A percentile compares a stretch with the other conserved stretches of the same genome.
Conservation (phyloP, 2,888 invertebrate genomes). For the Vandiemenella viatica region DNA sequence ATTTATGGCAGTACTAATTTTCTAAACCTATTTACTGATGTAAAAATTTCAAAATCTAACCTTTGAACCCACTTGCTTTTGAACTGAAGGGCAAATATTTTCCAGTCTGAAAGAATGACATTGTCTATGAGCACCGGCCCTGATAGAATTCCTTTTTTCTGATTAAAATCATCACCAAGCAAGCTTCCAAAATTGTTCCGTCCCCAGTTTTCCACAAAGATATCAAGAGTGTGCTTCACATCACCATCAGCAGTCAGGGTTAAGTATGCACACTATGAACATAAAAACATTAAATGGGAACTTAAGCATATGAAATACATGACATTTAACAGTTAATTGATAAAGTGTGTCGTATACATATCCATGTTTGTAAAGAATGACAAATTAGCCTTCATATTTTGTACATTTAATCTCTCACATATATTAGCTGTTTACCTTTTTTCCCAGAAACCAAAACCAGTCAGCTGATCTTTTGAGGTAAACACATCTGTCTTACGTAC, state of each 20-base stretch:
- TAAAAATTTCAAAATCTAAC: no score
- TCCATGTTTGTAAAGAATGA: no score
- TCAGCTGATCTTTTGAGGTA: constrained; percentile 21
- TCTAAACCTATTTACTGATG: no score
- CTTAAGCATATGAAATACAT: no score
- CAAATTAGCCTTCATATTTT: no score
- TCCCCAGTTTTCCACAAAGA: constrained; percentile 26
- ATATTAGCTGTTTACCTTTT: no score
- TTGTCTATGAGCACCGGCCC: constrained; percentile 32
- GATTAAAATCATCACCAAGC: constrained; percentile 24
- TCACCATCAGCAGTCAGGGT: constrained; percentile 21
- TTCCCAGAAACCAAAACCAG: constrained; percentile 30
- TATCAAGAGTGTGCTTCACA: no score
- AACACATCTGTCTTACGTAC: constrained; percentile 27
- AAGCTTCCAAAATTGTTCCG: constrained; percentile 25
- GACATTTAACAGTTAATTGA: no score
- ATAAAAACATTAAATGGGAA: no score
- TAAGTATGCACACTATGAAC: constrained; percentile 22
- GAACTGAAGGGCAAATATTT: constrained; percentile 36
- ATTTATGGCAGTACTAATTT: no score
- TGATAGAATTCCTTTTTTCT: constrained; percentile 29
- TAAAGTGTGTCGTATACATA: no score
- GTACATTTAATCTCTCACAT: no score
- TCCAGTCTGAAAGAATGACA: constrained; percentile 28
- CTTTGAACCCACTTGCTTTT: constrained; percentile 30